Base-by-base conservation (phyloP, 2,113 vertebrate genomes). In the Platichthys flesus region DNA sequence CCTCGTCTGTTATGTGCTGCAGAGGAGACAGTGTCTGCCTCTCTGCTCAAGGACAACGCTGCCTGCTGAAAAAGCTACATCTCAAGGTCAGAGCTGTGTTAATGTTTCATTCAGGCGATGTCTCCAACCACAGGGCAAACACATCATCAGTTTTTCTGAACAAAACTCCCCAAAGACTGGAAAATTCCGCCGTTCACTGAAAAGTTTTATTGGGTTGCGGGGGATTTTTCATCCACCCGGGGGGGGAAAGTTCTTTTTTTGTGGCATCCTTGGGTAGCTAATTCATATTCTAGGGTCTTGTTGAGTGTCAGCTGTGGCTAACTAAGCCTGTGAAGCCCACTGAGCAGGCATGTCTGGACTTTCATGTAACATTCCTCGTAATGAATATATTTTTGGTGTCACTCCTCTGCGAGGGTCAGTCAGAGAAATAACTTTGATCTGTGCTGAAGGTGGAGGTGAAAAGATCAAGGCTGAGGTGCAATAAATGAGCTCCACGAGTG, bases 271-370 rank as follows among this genome's bases (percentile, higher is more conserved):
- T 49, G 18, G 45, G 68, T 76, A 47, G 76, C 73, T 84, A 83
- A 90, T 89, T 89, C 79, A 83, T 65, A 76, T 85, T 75, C 66
- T 58, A 42, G 70, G 68, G 74, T 90, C 71, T 79, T 73, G 70
- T 77, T 58, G 70, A 85, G 59, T 87, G 86, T 91, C 88, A 86
- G 81, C 68, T 79, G 77, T 85, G 86, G 78, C 76, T 81, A 85
- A 66, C 79, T 78, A 71, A 81, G 76, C 83, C 71, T 81, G 72
- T 83, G 79, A 84, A 85, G 45, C 76, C 57, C 65, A 84, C 66
- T 73, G 76, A 83, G 73, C 64, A 49, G 45, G 54, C 62, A 78
- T 82, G 84, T 81, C 92, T 83, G 70, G 57, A 47, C 71, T 68
- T 54, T 79, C 67, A 68, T 77, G 81, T 77, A 85, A 66, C 64